These are phyloP conservation scores for Coleophora deauratella DNA, from an alignment of 2,888 invertebrate species.

Conservation along the genomic window DNA sequence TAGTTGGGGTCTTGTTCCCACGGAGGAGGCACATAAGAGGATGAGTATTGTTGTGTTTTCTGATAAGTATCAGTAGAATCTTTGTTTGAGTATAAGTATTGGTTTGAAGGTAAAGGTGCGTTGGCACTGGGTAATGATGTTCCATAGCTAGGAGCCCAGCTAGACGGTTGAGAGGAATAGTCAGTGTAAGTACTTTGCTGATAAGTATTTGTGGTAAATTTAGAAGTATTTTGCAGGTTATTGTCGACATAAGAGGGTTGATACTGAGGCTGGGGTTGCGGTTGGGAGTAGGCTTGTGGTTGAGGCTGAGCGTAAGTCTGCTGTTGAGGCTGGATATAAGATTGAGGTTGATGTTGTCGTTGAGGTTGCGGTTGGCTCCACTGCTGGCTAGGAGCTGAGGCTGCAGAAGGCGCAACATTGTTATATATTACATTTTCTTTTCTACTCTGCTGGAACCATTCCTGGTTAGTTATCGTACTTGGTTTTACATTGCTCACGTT, in stretches of 20 bases:
- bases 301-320: slow-evolving; percentile 12
- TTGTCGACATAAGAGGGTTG: slow-evolving; percentile 35
- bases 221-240: slow-evolving; percentile 30
- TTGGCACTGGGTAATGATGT: slow-evolving; percentile 20
- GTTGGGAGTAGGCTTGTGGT: slow-evolving; percentile 18
- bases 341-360: slow-evolving; percentile 14
- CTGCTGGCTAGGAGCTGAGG: slow-evolving; percentile 28
- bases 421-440: slow-evolving; percentile 45
- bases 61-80: slow-evolving; percentile 45
- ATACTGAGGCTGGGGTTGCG: slow-evolving; percentile 22
- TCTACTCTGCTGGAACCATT: slow-evolving; percentile 58
- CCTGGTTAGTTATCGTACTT: slow-evolving; percentile 56
- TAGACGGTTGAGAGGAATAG: slow-evolving; percentile 46
- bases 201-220: slow-evolving; percentile 27
- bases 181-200: slow-evolving; percentile 33
- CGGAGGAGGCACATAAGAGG: slow-evolving; percentile 63
- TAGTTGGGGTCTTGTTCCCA: slow-evolving; percentile 63
- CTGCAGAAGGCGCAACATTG: slow-evolving; percentile 32
- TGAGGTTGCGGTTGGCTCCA: slow-evolving; percentile 24
- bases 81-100: slow-evolving; percentile 38
- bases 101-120: slow-evolving; percentile 31
- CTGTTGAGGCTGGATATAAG: slow-evolving; percentile 15
- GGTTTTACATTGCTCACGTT: slow-evolving; percentile 63
- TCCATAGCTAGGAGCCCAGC: slow-evolving; percentile 34
- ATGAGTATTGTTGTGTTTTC: slow-evolving; percentile 45